Base-by-base conservation (phyloP, 2,113 vertebrate genomes). In the Romanogobio albipinnatus region DNA sequence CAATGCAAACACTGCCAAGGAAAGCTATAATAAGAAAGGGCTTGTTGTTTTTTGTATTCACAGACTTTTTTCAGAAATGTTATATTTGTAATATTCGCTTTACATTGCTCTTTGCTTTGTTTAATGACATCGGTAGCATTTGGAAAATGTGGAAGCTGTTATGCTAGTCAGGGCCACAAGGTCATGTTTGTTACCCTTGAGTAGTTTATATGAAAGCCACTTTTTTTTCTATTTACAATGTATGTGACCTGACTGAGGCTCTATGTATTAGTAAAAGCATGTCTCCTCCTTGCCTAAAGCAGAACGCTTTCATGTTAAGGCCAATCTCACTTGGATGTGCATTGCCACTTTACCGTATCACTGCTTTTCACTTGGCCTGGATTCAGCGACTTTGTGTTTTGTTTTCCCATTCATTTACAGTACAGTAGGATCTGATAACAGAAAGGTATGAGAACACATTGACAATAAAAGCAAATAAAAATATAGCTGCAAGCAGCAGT, bases 331-430 rank as follows among this genome's bases (percentile, higher is more conserved):
- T 39, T 59, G 43, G 68, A 51, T 85, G 76, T 68, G 70, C 84
- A 80, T 43, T 53, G 70, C 13, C 58, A 73, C n/a, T 74, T 47
- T 78, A 56, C 15, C 24, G 3, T 39, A 39, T 51, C 33, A 74
- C 43, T 45, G 24, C 75, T 83, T 83, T 56, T 43, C 74, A 71
- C 36, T 76, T 86, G 58, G 61, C 70, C 58, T 85, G 84, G 70
- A 81, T 81, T 81, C 43, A 58, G 3, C 49, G 19, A 62, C 24
- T 62, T 47, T 29, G 17, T 75, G 4, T 62, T 68, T 9, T 9
- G 33, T 68, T 68, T 66, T 36, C 15, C 17, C 15, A 14, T 51
- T 51, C 1, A 51, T 51, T 47, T 47, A 49, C 47, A 14, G 47
- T 49, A 49, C 47, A 49, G 1, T 5, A 51, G 13, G 49, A 15